A percentile compares a stretch with the other conserved stretches of the same genome.
Conservation (phyloP, 2,113 vertebrate genomes). For the Panthera uncia region DNA sequence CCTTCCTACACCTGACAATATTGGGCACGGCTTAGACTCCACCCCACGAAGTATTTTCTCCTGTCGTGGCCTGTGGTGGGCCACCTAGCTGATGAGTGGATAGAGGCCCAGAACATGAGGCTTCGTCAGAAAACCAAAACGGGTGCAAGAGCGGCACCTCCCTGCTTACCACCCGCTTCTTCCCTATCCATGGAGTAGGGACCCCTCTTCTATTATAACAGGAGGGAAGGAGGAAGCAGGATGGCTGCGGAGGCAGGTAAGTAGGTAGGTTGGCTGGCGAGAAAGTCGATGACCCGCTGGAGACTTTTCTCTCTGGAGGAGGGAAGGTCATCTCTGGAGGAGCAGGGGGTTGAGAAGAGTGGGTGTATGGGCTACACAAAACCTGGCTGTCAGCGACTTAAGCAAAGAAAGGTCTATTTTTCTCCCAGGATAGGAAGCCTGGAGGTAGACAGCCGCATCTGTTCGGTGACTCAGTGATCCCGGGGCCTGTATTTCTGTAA, state of each 20-base stretch:
- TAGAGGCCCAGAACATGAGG: background rate
- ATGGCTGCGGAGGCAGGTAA: background rate
- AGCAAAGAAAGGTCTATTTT: background rate
- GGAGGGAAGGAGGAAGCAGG: background rate
- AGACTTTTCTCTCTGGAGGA: background rate
- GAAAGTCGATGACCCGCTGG: background rate
- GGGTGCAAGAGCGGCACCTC: background rate
- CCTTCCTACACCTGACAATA: background rate
- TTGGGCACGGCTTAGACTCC: background rate
- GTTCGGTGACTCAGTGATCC: background rate
- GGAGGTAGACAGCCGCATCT: background rate
- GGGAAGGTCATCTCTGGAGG: background rate
- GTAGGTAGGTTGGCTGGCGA: background rate
- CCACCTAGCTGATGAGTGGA: background rate
- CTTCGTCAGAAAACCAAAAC: slow-evolving; percentile 7
- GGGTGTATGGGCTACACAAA: background rate
- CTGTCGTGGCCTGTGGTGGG: background rate
- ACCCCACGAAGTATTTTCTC: background rate
- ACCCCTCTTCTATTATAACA: background rate
- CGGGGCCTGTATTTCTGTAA: background rate
- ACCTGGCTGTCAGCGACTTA: background rate
- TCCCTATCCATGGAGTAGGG: background rate
- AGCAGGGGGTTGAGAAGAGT: background rate
- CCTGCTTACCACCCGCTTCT: background rate
- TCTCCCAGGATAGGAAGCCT: background rate